Evolutionary conservation across 2,888 invertebrate species (phyloP), one percentile per base, ranked within the genome.

Genomic region (Euplagia quadripunctaria): DNA sequence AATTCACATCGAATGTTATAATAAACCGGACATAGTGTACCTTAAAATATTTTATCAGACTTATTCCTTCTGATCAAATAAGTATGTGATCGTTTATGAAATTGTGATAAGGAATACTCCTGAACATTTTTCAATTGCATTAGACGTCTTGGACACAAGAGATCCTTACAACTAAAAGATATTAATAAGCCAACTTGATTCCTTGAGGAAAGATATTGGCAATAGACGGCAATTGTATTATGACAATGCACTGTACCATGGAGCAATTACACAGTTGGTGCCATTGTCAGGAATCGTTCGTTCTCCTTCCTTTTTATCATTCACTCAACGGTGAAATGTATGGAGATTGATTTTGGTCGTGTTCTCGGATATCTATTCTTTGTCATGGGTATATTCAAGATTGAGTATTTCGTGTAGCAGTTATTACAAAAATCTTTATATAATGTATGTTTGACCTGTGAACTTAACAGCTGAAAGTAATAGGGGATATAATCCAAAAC

Each of bases 191-290:
- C 67, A 74, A 78, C 68, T 74, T n/a, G n/a, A n/a, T n/a, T n/a
- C n/a, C 76, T 51, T 68, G 81, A 83, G 82, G 81, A 82, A 84
- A 86, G 85, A 85, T 83, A 83, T 82, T 80, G 79, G 80, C 86
- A 85, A 88, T 88, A 88, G 89, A 85, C 84, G 82, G 85, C 88
- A 87, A 90, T 90, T 89, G 87, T 89, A 87, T 89, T 90, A 90
- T 92, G 85, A 88, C 88, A 90, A 90, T 89, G 90, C 90, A 89
- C 86, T 91, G 87, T 87, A 83, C 85, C 87, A 83, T 86, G 77
- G 83, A 83, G 89, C 90, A 91, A 91, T 91, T 91, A 91, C 90
- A 87, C 85, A 86, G 87, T 82, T 85, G 89, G 82, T 77, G 82
- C 87, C 84, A 88, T 90, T 90, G 90, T 90, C 84, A 87, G 85